Base-by-base conservation (phyloP, 1,140 invertebrate genomes). In the Macrocentrus cingulum region DNA sequence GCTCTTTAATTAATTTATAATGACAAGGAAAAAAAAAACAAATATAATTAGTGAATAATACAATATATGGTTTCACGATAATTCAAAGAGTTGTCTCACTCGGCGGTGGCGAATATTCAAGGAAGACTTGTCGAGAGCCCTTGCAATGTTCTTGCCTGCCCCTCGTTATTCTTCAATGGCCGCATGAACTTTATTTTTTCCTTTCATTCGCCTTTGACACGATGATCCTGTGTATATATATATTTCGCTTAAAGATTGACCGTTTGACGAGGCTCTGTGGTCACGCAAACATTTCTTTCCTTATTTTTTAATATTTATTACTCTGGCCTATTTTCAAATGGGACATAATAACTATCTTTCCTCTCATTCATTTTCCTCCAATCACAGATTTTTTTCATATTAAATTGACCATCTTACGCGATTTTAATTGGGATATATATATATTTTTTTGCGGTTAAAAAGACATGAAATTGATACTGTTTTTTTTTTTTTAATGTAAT, bases 1-100 rank as follows among this genome's bases (percentile, higher is more conserved):
- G 67, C 69, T 79, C 71, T 76, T 77, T 77, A 75, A 74, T 74
- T 75, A 73, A 78, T 79, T 77, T 77, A 77, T 77, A 76, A 13
- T 13, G n/a, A 42, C 75, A 74, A 70, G 70, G 69, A 72, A 77
- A 75, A 75, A 76, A 77, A 77, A 76, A 74, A 70, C 71, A 75
- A 77, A 65, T 74, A 74, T 74, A 74, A 72, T 71, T 76, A 76
- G 69, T 67, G 69, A 72, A 72, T 41, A 15, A 34, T 18, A 45
- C 18, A 20, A 11, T 18, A 45, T 45, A 45, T 45, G 11, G 9
- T 15, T 45, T 44, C n/a, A 44, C 18, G 41, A 19, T 44, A 44
- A 44, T 44, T 19, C 22, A 45, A 45, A 45, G 22, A n/a, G n/a
- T n/a, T n/a, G n/a, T n/a, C n/a, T n/a, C n/a, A n/a, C n/a, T n/a